Conservation (phyloP, 2,797 vertebrate species). For the Microhierax caerulescens region DNA sequence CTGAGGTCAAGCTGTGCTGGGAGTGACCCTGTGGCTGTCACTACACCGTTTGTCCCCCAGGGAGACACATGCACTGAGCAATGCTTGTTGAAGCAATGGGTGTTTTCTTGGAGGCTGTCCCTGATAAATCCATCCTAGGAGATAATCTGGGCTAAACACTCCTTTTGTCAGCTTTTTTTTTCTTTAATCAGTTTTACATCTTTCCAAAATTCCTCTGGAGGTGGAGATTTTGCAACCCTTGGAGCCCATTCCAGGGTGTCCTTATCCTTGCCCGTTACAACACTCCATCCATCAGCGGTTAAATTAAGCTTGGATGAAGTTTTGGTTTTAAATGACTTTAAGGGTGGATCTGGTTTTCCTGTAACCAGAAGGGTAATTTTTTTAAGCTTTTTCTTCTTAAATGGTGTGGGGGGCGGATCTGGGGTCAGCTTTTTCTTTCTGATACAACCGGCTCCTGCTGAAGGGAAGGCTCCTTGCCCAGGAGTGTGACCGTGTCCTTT, state of each 20-base stretch:
- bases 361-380: slow-evolving; percentile 27
- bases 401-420: background rate
- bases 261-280: background rate
- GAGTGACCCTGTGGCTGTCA: background rate
- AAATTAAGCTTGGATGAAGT: background rate
- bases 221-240: slow-evolving; percentile 15
- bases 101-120: background rate
- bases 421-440: slow-evolving; percentile 7
- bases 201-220: background rate
- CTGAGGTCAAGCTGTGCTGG: background rate
- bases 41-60: background rate
- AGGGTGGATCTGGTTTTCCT: slow-evolving; percentile 20
- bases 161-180: background rate
- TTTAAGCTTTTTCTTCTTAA: background rate
- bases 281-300: background rate
- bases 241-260: background rate
- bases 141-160: background rate
- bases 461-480: slow-evolving; percentile 6
- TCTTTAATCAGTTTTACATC: background rate
- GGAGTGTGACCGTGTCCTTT: background rate
- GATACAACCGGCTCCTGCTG: background rate
- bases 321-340: background rate
- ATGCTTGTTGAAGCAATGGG: background rate
- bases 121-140: background rate
- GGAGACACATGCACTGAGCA: fast-evolving